Evolutionary conservation across 2,113 vertebrate species (phyloP).

Genomic region (Salvator merianae): DNA sequence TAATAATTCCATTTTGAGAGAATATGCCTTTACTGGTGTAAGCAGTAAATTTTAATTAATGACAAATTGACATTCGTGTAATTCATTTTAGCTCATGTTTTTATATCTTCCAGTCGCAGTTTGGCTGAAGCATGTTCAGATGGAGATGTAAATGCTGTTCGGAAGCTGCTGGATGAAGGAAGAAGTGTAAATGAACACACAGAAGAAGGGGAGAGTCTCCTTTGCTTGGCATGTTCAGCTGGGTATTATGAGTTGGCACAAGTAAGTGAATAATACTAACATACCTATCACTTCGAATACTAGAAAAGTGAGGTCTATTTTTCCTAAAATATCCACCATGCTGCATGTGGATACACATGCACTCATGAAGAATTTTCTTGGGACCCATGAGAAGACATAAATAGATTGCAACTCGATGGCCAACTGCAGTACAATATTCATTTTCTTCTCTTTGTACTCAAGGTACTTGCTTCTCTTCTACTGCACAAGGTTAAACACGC

Average conservation of each 20-base stretch:
- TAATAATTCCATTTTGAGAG: not conserved
- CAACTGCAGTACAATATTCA: not conserved
- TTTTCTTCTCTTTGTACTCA: no score
- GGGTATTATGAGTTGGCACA: conserved; percentile 99
- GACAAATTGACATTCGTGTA: fast-evolving
- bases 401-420: no score
- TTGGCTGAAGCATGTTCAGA: conserved; percentile 98
- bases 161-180: conserved; percentile 96
- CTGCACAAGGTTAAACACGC: no score
- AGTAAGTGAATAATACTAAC: conserved; percentile 73
- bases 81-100: not conserved
- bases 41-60: not conserved
- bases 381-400: no score
- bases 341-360: no score
- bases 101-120: conserved; percentile 90
- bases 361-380: no score
- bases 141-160: conserved; percentile 96
- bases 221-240: conserved; percentile 96
- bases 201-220: conserved; percentile 96
- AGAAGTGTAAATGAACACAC: conserved; percentile 98
- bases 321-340: no score
- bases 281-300: not conserved
- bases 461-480: no score
- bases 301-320: not conserved
- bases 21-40: not conserved